Percentiles rank a stretch among this genome's conserved stretches.
Conservation (phyloP, 2,888 invertebrate species). For the Drosophila basisetae region DNA sequence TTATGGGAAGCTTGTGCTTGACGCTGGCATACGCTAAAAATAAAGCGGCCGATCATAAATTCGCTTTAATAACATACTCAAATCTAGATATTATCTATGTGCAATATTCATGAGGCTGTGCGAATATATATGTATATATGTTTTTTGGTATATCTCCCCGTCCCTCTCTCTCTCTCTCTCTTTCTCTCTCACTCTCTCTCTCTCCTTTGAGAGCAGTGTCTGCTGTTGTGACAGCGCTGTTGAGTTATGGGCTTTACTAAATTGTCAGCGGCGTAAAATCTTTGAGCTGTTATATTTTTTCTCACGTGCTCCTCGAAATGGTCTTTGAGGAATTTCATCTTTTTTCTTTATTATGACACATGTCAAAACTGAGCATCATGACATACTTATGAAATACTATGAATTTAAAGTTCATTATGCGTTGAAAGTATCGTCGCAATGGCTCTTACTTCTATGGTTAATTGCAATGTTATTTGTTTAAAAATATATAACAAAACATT, state of each 20-base stretch:
- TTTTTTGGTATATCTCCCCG: background rate
- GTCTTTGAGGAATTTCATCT: background rate
- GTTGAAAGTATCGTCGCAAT: too few relatives aligned
- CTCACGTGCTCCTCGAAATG: background rate
- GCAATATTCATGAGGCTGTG: conserved; percentile 34
- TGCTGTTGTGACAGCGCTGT: conserved; percentile 15
- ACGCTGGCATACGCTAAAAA: conserved; percentile 33
- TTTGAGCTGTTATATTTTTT: conserved; percentile 17
- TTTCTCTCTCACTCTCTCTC: background rate
- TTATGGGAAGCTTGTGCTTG: conserved; percentile 46
- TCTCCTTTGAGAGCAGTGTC: conserved; percentile 37
- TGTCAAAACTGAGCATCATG: background rate
- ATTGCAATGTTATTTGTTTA: too few relatives aligned
- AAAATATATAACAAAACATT: too few relatives aligned
- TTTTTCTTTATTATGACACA: background rate
- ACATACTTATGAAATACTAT: background rate
- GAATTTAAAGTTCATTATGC: background rate
- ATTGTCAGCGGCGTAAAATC: conserved; percentile 41
- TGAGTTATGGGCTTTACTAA: conserved; percentile 46
- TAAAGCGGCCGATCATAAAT: conserved; percentile 58
- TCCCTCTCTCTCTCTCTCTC: background rate
- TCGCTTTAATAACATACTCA: conserved; percentile 75
- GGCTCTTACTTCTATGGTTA: too few relatives aligned
- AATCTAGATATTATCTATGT: conserved; percentile 68
- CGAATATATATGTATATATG: background rate